A percentile compares a stretch with the other conserved stretches of the same genome.
Conservation (phyloP, 2,888 invertebrate genomes). For the Mesochorus sp. region DNA sequence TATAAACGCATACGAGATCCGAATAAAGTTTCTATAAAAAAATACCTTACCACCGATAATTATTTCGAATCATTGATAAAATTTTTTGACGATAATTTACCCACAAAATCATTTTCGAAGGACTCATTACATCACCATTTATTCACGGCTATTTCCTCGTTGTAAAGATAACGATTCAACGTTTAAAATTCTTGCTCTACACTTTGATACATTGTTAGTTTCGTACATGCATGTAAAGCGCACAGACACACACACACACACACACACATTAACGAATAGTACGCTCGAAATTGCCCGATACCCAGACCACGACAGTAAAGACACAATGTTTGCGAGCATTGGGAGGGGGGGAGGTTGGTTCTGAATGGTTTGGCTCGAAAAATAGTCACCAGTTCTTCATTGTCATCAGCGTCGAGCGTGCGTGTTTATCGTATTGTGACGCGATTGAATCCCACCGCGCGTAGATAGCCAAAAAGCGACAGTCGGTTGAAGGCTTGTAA, state of each 20-base stretch:
- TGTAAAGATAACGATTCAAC: too few species aligned
- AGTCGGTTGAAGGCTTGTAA: not conserved
- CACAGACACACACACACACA: not conserved
- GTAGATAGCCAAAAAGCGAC: not conserved
- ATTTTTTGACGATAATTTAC: too few species aligned
- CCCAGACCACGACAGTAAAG: not conserved
- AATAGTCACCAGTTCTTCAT: conserved; percentile 23
- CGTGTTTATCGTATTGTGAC: not conserved
- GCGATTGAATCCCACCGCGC: conserved; percentile 16
- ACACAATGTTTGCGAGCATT: not conserved
- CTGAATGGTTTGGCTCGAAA: conserved; percentile 11
- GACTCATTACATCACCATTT: too few species aligned
- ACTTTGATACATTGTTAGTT: too few species aligned
- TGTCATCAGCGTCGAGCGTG: conserved; percentile 21
- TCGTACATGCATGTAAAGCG: not conserved
- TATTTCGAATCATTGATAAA: too few species aligned
- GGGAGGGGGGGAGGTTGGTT: not conserved
- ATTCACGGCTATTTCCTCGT: too few species aligned
- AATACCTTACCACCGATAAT: too few species aligned
- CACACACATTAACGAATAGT: not conserved
- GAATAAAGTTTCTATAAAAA: too few species aligned
- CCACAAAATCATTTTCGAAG: too few species aligned
- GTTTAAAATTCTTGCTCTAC: too few species aligned
- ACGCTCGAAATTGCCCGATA: not conserved
- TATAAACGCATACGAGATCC: too few species aligned